A percentile compares a stretch with the other conserved stretches of the same genome.
These are phyloP conservation scores for Channa striata DNA, from an alignment of 2,797 vertebrate genomes.

Conservation along the genomic window DNA sequence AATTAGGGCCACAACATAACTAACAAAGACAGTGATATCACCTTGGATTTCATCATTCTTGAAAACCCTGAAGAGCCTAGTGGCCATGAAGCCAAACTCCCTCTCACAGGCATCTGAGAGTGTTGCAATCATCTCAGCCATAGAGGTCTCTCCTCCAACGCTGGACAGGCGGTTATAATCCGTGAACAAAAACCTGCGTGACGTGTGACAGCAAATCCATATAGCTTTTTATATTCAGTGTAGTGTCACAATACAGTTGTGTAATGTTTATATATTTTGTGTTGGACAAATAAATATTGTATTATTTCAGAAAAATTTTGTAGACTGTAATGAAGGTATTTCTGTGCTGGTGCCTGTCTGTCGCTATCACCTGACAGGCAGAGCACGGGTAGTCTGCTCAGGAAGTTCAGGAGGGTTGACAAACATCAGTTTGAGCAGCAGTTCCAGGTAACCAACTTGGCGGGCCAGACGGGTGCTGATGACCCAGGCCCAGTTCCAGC, in stretches of 20 bases:
- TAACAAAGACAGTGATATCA: constrained; percentile 31
- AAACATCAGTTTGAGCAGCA: constrained; percentile 98
- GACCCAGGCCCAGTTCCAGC: constrained; percentile 97
- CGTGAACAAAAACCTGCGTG: constrained; percentile 94
- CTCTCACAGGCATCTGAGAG: constrained; percentile 97
- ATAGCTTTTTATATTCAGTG: neutral
- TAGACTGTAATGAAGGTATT: neutral
- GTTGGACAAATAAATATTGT: neutral
- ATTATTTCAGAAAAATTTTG: neutral
- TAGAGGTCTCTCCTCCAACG: constrained; percentile 96
- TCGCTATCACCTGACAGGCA: constrained; percentile 92
- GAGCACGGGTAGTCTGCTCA: constrained; percentile 96
- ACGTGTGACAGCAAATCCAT: constrained; percentile 4
- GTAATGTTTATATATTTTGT: neutral
- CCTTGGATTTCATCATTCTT: constrained; percentile 96
- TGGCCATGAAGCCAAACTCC: constrained; percentile 98
- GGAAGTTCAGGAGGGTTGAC: constrained; percentile 97
- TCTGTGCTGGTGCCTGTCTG: neutral
- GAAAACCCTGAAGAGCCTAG: constrained; percentile 96
- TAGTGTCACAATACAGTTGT: neutral
- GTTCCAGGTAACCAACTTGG: constrained; percentile 94
- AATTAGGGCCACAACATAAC: neutral
- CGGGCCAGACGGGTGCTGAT: constrained; percentile 94
- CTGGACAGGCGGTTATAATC: constrained; percentile 98
- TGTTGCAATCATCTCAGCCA: constrained; percentile 99